Base-by-base conservation (phyloP, 2,113 vertebrate species). In the Forbesichthys agassizii region DNA sequence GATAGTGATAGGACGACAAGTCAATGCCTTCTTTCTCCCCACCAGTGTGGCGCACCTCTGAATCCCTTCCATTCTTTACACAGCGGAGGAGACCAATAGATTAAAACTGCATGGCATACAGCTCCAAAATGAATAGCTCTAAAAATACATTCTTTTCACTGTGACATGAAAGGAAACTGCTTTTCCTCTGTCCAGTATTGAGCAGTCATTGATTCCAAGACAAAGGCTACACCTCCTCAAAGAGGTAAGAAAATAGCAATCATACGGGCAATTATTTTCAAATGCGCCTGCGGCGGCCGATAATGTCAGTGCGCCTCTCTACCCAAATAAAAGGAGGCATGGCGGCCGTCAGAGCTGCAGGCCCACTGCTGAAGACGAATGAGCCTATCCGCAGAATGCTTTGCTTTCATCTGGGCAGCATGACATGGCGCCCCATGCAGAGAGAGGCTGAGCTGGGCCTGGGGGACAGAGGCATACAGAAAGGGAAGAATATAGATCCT, bases 201-300 rank as follows among this genome's bases (percentile, higher is more conserved):
- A 92, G 79, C 82, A 88, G 80, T 85, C 87, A 90, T 90, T 90
- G 89, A 90, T 91, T 90, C 87, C 82, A 85, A 90, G 90, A 92
- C 91, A 92, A 92, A 90, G 89, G 84, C 84, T 86, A 88, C 86
- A 92, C 86, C 89, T 92, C 89, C 90, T 90, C 89, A 90, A 90
- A 90, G 90, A 90, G 87, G 84, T 86, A 87, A 88, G 88, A 91
- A 92, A 91, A 90, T 86, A 88, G 88, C 86, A 92, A 91, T 91
- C 91, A 92, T 89, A 89, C 87, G 88, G 85, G 86, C 91, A 91
- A 91, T 92, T 92, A 91, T 92, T 91, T 90, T 88, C 87, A 87
- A 92, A 92, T 89, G 87, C 83, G 89, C 89, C 91, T 92, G 91
- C 90, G 88, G 89, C 79, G 76, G 86, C 84, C 84, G 91, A 92